Evolutionary conservation across 2,797 vertebrate genomes (phyloP).

Genomic region (Trachops cirrhosus): DNA sequence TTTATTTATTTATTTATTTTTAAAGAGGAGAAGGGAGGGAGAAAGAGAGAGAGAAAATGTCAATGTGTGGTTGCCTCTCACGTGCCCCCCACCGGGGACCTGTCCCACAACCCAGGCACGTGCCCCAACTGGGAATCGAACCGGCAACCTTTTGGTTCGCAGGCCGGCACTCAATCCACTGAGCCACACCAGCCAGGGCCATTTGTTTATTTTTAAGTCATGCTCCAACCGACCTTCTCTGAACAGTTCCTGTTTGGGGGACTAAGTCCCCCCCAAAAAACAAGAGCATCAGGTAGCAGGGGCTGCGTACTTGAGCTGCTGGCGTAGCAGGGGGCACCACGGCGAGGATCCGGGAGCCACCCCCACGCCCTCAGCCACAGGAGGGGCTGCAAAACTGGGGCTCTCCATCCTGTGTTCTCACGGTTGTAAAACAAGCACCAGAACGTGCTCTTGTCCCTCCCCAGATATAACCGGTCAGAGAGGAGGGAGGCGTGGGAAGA

Average conservation of each 20-base stretch:
- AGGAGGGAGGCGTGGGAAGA: background rate
- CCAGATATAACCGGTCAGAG: background rate
- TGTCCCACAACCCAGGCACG: too few species aligned
- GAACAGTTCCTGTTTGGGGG: background rate
- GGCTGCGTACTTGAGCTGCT: background rate
- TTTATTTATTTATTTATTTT: too few species aligned
- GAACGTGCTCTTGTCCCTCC: background rate
- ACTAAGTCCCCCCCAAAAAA: background rate
- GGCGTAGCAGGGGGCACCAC: background rate
- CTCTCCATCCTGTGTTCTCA: background rate
- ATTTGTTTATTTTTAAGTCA: constrained; percentile 12
- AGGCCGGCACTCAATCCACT: too few species aligned
- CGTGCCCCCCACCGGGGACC: too few species aligned
- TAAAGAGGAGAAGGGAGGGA: too few species aligned
- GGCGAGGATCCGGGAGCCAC: background rate
- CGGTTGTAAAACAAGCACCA: background rate
- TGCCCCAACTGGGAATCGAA: too few species aligned
- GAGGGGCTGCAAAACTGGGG: background rate
- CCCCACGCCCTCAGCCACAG: background rate
- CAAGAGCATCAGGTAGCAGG: background rate
- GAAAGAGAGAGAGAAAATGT: too few species aligned
- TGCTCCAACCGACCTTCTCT: background rate
- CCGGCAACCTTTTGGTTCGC: too few species aligned
- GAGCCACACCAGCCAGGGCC: too few species aligned
- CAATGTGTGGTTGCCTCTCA: too few species aligned